Evolutionary conservation across 2,113 vertebrate genomes (phyloP).

Genomic region (Calidris pygmaea): DNA sequence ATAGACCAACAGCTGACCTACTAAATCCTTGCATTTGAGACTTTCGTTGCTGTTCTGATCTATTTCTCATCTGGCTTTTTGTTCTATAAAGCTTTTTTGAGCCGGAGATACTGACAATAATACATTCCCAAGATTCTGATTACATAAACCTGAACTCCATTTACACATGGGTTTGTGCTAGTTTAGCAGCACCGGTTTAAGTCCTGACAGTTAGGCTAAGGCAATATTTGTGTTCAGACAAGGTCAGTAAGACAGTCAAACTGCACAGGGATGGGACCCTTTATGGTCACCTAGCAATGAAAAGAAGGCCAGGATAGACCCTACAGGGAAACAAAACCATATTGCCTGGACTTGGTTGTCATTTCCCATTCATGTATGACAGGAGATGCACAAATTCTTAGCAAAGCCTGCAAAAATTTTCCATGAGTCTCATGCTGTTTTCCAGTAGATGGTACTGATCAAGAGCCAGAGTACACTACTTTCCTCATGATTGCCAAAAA

Average conservation of each 20-base stretch:
- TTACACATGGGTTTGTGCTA: not conserved
- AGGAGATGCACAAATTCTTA: constrained; percentile 51
- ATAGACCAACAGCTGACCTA: constrained; percentile 43
- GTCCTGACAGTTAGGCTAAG: not conserved
- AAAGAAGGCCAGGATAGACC: not conserved
- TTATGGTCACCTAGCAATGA: not conserved
- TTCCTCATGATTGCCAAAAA: constrained; percentile 48
- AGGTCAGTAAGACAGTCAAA: not conserved
- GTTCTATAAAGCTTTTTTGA: not conserved
- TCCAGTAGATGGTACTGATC: constrained; percentile 57
- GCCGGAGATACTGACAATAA: not conserved
- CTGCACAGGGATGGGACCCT: not conserved
- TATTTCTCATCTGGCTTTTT: constrained; percentile 41
- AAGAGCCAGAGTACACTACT: constrained; percentile 65
- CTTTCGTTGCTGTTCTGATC: not conserved
- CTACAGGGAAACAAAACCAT: not conserved
- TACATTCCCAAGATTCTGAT: constrained; percentile 29
- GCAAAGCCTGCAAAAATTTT: constrained; percentile 49
- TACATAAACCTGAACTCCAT: not conserved
- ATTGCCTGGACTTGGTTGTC: constrained; percentile 7
- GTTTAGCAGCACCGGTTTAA: not conserved
- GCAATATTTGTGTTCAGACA: not conserved
- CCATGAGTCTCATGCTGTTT: constrained; percentile 41
- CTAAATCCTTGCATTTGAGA: constrained; percentile 17
- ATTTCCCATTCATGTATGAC: constrained; percentile 22